Evolutionary conservation across 1,140 invertebrate species (phyloP).

Genomic region (Xylocopa sonorina): DNA sequence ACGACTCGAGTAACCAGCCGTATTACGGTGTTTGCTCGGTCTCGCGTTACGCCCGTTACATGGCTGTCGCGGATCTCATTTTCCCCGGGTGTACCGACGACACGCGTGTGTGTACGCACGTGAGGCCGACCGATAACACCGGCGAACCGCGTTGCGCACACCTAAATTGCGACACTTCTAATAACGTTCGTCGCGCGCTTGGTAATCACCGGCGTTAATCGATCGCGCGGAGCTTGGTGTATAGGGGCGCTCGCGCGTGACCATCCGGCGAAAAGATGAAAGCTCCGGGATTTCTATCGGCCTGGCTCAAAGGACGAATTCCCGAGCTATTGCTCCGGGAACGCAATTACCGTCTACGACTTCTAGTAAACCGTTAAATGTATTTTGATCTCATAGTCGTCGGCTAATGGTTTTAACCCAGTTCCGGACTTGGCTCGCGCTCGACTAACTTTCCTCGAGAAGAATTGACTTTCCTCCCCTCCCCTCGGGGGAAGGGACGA

Average conservation of each 20-base stretch:
- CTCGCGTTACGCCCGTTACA: not conserved
- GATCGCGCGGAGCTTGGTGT: too few species aligned
- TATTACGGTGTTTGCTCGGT: slow-evolving; percentile 20
- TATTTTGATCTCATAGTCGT: slow-evolving; percentile 34
- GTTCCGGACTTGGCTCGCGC: slow-evolving; percentile 1
- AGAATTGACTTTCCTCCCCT: slow-evolving; percentile 21
- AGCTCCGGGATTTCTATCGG: not conserved
- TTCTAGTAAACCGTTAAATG: slow-evolving; percentile 37
- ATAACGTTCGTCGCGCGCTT: not conserved
- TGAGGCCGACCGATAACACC: not conserved
- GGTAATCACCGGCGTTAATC: not conserved
- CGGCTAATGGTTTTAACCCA: slow-evolving; percentile 37
- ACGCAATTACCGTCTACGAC: slow-evolving; percentile 19
- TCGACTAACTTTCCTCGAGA: not conserved
- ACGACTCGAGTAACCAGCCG: slow-evolving; percentile 12
- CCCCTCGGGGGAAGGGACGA: too few species aligned
- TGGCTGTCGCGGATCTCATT: not conserved
- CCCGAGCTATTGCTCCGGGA: not conserved
- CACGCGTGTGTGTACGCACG: not conserved
- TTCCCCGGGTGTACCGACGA: slow-evolving; percentile 18
- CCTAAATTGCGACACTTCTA: slow-evolving; percentile 7
- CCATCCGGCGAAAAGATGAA: not conserved
- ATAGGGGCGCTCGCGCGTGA: too few species aligned
- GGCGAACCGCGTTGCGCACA: not conserved
- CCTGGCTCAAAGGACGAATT: not conserved